These are phyloP conservation scores for Macroramphosus scolopax DNA, from an alignment of 2,797 vertebrate species.

Conservation along the genomic window DNA sequence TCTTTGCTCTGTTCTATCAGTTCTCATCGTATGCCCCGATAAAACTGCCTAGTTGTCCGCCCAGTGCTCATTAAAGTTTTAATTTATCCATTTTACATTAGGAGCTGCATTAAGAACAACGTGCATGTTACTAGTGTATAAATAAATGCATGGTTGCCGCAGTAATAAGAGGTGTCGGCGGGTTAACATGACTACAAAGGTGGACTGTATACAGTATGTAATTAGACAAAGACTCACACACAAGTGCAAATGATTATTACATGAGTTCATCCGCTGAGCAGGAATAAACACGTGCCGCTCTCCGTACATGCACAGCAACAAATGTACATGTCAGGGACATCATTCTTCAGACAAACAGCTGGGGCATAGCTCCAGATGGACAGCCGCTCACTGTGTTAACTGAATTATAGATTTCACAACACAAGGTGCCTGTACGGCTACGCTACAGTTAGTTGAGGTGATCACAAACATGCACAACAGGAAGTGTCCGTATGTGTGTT, in stretches of 20 bases:
- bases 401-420: slow-evolving; percentile 86
- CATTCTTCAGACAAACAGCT: slow-evolving; percentile 50
- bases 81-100: slow-evolving; percentile 20
- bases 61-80: slow-evolving; percentile 6
- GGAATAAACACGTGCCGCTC: not conserved
- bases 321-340: slow-evolving; percentile 20
- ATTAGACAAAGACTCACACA: slow-evolving; percentile 18
- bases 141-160: slow-evolving; percentile 1
- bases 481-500: not conserved
- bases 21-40: not conserved
- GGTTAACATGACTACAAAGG: slow-evolving; percentile 11
- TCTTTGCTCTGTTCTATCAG: not conserved
- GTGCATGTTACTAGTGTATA: not conserved
- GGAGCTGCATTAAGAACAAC: not conserved
- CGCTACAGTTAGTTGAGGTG: slow-evolving; percentile 64
- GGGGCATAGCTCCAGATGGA: slow-evolving; percentile 51
- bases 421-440: slow-evolving; percentile 77
- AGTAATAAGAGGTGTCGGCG: not conserved
- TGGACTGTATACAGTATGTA: not conserved
- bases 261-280: slow-evolving; percentile 24
- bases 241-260: slow-evolving; percentile 26
- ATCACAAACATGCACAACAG: slow-evolving; percentile 56
- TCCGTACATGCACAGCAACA: slow-evolving; percentile 9
- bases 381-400: slow-evolving; percentile 82
- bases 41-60: slow-evolving; percentile 1